Conservation (phyloP, 2,888 invertebrate genomes). For the Teinopalpus imperialis region DNA sequence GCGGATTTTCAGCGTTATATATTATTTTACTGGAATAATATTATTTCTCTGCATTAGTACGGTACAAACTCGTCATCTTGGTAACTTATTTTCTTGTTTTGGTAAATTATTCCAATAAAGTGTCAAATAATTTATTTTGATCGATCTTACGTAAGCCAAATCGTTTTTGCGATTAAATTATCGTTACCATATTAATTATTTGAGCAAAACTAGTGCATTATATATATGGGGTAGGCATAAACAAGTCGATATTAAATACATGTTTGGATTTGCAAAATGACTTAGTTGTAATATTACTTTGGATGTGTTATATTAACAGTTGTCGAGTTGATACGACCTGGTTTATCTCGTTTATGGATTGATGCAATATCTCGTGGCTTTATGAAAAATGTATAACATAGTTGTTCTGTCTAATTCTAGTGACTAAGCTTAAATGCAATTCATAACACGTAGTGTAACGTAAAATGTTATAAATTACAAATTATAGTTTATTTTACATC, state of each 20-base stretch:
- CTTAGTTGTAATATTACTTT: slow-evolving; percentile 19
- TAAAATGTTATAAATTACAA: not conserved
- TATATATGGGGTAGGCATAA: slow-evolving; percentile 7
- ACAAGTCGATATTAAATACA: not conserved
- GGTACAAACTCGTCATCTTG: too few relatives aligned
- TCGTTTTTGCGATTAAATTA: slow-evolving; percentile 10
- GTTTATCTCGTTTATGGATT: slow-evolving; percentile 14
- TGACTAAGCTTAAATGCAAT: slow-evolving; percentile 5
- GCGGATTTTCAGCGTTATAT: too few relatives aligned
- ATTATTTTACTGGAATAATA: too few relatives aligned
- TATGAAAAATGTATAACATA: slow-evolving; percentile 33
- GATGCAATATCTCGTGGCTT: slow-evolving; percentile 31
- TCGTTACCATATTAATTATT: slow-evolving; percentile 19
- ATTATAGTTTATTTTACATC: not conserved
- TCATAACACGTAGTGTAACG: slow-evolving; percentile 1
- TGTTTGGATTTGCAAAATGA: slow-evolving; percentile 8
- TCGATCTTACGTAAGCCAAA: slow-evolving; percentile 5
- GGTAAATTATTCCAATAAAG: slow-evolving; percentile 2
- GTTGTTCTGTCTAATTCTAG: slow-evolving; percentile 21
- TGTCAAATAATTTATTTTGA: not conserved
- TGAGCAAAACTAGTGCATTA: slow-evolving; percentile 9
- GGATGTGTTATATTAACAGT: slow-evolving; percentile 10
- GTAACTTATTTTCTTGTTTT: not conserved
- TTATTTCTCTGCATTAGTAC: too few relatives aligned
- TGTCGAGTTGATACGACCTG: slow-evolving; percentile 7